These are phyloP conservation scores for Bombus breviceps DNA, from an alignment of 1,140 invertebrate genomes.

Conservation along the genomic window DNA sequence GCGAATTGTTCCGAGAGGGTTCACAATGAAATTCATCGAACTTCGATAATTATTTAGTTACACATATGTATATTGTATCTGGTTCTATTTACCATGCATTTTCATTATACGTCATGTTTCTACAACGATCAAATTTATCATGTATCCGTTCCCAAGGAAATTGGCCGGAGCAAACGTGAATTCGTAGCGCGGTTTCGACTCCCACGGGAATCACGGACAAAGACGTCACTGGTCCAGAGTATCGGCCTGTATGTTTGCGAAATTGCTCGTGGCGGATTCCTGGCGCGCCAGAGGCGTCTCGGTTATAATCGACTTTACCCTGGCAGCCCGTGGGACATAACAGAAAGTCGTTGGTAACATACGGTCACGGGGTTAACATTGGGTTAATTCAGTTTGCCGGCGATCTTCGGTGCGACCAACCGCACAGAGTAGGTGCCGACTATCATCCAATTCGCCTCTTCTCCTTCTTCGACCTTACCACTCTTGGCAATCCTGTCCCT, in stretches of 20 bases:
- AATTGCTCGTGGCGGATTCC: conserved; percentile 39
- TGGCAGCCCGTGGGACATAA: conserved; percentile 44
- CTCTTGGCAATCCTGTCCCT: neutral
- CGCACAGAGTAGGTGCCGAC: neutral
- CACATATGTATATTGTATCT: no score
- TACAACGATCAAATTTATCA: neutral
- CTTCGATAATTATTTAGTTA: neutral
- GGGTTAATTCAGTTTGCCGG: conserved; percentile 73
- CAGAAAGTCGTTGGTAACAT: conserved; percentile 73
- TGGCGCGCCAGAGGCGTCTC: neutral
- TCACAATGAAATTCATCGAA: neutral
- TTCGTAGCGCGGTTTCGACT: neutral
- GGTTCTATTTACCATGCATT: neutral
- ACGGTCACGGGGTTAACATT: conserved; percentile 67
- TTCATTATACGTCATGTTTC: neutral
- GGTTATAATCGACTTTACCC: conserved; percentile 53
- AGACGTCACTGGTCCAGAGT: neutral
- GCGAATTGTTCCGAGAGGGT: neutral
- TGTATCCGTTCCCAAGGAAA: neutral
- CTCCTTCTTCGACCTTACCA: conserved; percentile 2
- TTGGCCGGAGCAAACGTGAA: neutral
- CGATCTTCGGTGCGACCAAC: conserved; percentile 65
- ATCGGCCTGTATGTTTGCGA: conserved; percentile 16
- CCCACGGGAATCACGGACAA: neutral
- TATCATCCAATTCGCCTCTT: neutral